Conservation (phyloP, 1,140 invertebrate genomes). For the Pachypsylla venusta region DNA sequence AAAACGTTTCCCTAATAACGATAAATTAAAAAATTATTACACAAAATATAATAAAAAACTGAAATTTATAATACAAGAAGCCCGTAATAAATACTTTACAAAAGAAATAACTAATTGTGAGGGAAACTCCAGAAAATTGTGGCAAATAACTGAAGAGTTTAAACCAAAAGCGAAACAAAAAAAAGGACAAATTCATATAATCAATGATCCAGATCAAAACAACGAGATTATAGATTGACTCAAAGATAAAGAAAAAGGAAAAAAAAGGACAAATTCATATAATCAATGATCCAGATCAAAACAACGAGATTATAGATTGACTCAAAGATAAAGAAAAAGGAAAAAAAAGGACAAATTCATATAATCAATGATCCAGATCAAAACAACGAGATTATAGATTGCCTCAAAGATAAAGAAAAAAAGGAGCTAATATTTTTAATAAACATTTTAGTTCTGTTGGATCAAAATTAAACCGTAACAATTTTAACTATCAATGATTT, state of each 20-base stretch:
- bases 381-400: background rate
- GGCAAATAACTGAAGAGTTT: background rate
- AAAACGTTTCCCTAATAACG: background rate
- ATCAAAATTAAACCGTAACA: background rate
- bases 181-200: background rate
- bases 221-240: too few species aligned
- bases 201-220: background rate
- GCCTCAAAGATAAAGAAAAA: background rate
- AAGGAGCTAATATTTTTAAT: background rate
- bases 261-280: too few species aligned
- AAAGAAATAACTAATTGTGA: background rate
- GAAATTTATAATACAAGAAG: background rate
- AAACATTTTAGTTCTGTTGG: background rate
- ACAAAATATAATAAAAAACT: background rate
- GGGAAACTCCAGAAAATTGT: background rate
- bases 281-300: too few species aligned
- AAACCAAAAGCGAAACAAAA: background rate
- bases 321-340: background rate
- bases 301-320: too few species aligned
- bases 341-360: background rate
- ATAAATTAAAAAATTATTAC: background rate
- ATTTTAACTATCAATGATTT: background rate
- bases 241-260: too few species aligned
- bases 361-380: background rate
- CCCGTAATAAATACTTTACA: background rate